Percentiles rank a stretch among this genome's conserved stretches.
These are phyloP conservation scores for Teleogryllus oceanicus DNA, from an alignment of 2,888 invertebrate genomes.

Conservation along the genomic window DNA sequence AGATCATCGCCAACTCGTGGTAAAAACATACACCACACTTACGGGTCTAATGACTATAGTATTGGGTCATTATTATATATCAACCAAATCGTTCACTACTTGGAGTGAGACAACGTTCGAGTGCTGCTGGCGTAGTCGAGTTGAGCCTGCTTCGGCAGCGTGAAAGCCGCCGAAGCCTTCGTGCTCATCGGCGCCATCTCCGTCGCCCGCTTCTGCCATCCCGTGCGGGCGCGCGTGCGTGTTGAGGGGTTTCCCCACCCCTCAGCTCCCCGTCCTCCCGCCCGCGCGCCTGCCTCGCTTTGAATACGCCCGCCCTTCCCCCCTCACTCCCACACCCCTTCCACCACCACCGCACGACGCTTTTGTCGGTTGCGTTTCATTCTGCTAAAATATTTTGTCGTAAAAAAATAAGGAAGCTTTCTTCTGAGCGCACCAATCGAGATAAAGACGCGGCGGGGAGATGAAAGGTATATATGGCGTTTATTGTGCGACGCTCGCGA, in stretches of 20 bases:
- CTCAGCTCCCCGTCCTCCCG: too few species aligned
- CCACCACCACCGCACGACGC: neutral
- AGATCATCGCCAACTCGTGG: too few species aligned
- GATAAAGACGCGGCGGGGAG: neutral
- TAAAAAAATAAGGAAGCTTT: neutral
- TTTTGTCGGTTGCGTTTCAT: slow-evolving; percentile 6
- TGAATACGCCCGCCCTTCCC: too few species aligned
- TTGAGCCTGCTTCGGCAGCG: too few species aligned
- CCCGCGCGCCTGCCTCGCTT: neutral
- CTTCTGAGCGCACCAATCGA: slow-evolving; percentile 18
- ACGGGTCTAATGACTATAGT: too few species aligned
- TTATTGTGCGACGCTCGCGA: neutral
- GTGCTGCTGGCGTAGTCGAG: too few species aligned
- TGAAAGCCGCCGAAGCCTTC: neutral
- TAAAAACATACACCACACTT: too few species aligned
- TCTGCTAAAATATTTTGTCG: neutral
- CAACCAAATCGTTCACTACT: too few species aligned
- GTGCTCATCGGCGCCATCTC: neutral
- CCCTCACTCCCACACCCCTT: neutral
- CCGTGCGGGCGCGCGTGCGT: neutral
- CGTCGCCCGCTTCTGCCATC: neutral
- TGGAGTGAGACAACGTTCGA: too few species aligned
- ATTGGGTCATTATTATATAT: too few species aligned
- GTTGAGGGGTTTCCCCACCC: neutral
- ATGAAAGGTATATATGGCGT: neutral